A percentile compares a stretch with the other conserved stretches of the same genome.
These are phyloP conservation scores for Riptortus pedestris DNA, from an alignment of 1,140 invertebrate genomes.

Conservation along the genomic window DNA sequence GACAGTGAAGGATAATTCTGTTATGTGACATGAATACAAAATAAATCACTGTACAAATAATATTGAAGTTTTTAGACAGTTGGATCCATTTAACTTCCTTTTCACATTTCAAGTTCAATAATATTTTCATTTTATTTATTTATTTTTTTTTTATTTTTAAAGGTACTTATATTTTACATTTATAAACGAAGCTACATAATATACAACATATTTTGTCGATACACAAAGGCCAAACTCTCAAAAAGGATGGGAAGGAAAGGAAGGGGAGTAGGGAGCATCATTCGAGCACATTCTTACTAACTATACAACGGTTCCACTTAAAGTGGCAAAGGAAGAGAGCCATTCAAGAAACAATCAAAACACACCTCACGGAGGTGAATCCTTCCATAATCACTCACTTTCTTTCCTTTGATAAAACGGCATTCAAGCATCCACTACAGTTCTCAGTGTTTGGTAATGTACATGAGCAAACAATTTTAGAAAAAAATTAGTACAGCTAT, in stretches of 20 bases:
- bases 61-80: no score
- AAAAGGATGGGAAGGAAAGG: background rate
- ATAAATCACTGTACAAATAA: no score
- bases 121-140: no score
- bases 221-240: background rate
- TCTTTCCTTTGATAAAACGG: conserved; percentile 12
- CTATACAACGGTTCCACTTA: conserved; percentile 10
- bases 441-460: no score
- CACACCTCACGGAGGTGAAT: conserved; percentile 1
- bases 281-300: conserved; percentile 4
- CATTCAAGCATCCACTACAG: conserved; percentile 9
- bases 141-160: background rate
- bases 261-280: background rate
- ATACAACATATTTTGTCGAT: background rate
- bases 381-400: background rate
- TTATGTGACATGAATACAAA: no score
- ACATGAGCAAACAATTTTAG: no score
- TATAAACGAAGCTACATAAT: conserved; percentile 10
- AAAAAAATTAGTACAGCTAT: no score
- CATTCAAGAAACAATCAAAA: background rate
- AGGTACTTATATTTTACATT: background rate
- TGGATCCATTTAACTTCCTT: no score
- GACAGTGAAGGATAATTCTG: no score
- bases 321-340: conserved; percentile 7
- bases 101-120: no score